phyloP scores from a whole-genome alignment of 2,888 invertebrate species.

The Aspidiotus destructor region DNA sequence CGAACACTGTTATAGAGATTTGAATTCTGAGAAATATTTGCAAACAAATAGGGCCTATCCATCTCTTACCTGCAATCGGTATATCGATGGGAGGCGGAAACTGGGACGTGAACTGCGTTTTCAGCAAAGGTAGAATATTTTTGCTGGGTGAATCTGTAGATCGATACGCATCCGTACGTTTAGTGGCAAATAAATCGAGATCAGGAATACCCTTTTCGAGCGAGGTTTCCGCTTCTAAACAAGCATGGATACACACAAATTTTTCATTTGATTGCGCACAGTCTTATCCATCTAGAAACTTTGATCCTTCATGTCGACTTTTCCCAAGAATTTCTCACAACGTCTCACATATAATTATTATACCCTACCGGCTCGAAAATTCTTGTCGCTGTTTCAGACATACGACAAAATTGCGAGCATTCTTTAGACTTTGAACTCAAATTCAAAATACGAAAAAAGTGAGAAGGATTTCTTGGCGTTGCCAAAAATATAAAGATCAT shows the following conservation, averaged over 20 bases:
- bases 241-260: not conserved
- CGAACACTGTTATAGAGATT: not conserved
- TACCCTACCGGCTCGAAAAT: too few relatives aligned
- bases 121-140: slow-evolving; percentile 15
- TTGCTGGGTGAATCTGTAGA: slow-evolving; percentile 11
- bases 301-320: not conserved
- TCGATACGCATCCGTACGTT: slow-evolving; percentile 18
- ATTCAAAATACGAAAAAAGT: too few relatives aligned
- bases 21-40: not conserved
- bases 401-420: too few relatives aligned
- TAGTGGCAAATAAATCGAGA: slow-evolving; percentile 24
- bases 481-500: too few relatives aligned
- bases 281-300: too few relatives aligned
- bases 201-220: slow-evolving; percentile 23
- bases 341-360: too few relatives aligned
- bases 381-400: too few relatives aligned
- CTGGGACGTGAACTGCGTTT: slow-evolving; percentile 23
- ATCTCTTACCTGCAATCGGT: slow-evolving; percentile 13
- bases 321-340: too few relatives aligned
- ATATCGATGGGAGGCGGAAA: slow-evolving; percentile 23
- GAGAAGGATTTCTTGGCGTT: too few relatives aligned
- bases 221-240: slow-evolving; percentile 22
- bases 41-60: not conserved
- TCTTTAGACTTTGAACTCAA: too few relatives aligned
- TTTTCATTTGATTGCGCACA: too few relatives aligned